Conservation (phyloP, 2,888 invertebrate species). For the Horisme vitalbata region DNA sequence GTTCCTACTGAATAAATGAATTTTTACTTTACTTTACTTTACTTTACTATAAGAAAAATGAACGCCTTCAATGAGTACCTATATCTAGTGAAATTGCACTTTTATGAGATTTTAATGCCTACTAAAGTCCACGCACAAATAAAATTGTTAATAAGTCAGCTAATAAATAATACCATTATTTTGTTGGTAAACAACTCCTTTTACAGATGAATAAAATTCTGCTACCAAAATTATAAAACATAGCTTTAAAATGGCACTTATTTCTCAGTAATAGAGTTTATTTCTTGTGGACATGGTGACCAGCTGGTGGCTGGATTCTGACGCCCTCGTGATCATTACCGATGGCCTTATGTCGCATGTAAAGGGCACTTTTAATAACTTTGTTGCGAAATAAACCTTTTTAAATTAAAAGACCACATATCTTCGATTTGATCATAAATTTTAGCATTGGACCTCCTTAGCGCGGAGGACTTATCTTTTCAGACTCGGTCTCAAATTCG, state of each 20-base stretch:
- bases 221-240: not conserved
- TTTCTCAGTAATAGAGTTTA: not conserved
- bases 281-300: constrained; percentile 10
- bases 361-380: constrained; percentile 30
- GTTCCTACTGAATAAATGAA: too few relatives aligned
- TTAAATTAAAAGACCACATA: not conserved
- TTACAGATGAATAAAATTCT: constrained; percentile 12
- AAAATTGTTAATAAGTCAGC: constrained; percentile 12
- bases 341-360: constrained; percentile 18
- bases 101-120: too few relatives aligned
- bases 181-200: constrained; percentile 35
- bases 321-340: constrained; percentile 25
- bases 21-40: too few relatives aligned
- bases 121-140: too few relatives aligned
- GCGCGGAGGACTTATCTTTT: too few relatives aligned
- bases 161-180: constrained; percentile 21
- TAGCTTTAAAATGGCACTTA: constrained; percentile 7
- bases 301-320: constrained; percentile 20
- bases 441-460: too few relatives aligned
- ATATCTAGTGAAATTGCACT: too few relatives aligned
- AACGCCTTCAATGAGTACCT: too few relatives aligned
- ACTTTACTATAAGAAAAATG: too few relatives aligned
- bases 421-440: too few relatives aligned
- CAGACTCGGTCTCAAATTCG: too few relatives aligned
- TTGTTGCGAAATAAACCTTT: constrained; percentile 16